Percentiles rank a stretch among this genome's conserved stretches.
Conservation (phyloP, 2,797 vertebrate species). For the Onychomys arenicola region DNA sequence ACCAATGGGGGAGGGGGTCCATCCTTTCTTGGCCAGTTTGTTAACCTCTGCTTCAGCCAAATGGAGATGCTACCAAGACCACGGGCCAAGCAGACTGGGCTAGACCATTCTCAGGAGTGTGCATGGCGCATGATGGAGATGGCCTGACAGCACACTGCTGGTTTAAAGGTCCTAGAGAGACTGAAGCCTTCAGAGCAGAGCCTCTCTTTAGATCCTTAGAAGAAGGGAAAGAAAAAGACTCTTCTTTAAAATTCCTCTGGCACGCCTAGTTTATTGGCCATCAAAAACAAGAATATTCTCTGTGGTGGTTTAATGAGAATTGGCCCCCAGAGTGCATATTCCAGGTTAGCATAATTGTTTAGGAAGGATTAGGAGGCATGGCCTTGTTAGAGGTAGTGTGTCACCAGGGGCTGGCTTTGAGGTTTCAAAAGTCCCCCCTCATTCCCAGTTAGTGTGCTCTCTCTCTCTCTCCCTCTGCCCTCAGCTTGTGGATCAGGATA, state of each 20-base stretch:
- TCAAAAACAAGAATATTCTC: constrained; percentile 87
- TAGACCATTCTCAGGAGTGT: background rate
- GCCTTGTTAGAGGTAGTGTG: background rate
- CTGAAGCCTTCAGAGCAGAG: background rate
- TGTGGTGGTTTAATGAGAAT: background rate
- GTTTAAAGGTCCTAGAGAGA: background rate
- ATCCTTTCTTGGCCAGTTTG: background rate
- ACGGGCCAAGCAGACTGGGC: no score
- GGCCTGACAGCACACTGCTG: background rate
- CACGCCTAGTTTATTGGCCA: constrained; percentile 91
- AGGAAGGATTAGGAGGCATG: background rate
- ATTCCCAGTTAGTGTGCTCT: background rate
- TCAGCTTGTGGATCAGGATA: background rate
- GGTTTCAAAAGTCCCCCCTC: background rate
- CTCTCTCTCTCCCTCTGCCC: no score
- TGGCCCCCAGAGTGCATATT: no score
- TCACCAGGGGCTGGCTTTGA: background rate
- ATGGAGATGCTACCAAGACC: background rate
- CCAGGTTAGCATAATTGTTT: no score
- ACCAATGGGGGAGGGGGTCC: background rate
- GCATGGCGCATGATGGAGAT: background rate
- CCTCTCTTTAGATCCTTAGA: background rate
- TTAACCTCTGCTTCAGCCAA: background rate
- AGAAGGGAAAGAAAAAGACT: constrained; percentile 78
- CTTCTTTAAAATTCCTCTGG: constrained; percentile 88